Evolutionary conservation across 1,140 invertebrate genomes (phyloP).

Genomic region (Drosophila tsacasi): DNA sequence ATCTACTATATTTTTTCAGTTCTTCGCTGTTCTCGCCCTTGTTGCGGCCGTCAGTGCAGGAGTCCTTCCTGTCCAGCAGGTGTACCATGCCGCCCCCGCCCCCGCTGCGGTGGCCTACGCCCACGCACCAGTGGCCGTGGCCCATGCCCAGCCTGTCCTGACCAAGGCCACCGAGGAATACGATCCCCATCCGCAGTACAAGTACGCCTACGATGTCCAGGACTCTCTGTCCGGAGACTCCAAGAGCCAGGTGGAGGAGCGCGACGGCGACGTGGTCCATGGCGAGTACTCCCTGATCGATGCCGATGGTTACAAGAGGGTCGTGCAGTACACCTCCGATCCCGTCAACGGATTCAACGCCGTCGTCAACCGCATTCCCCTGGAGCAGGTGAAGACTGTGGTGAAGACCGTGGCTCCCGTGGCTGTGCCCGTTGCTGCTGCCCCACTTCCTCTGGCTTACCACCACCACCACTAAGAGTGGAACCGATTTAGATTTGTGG

Average conservation of each 20-base stretch:
- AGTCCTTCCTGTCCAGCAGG: conserved; percentile 63
- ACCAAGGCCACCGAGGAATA: conserved; percentile 73
- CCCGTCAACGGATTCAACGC: conserved; percentile 84
- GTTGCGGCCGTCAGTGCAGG: conserved; percentile 68
- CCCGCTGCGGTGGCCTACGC: conserved; percentile 50
- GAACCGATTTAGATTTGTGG: conserved; percentile 13
- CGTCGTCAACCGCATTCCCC: conserved; percentile 84
- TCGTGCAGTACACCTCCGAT: conserved; percentile 85
- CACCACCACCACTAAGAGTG: conserved; percentile 61
- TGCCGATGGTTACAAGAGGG: conserved; percentile 78
- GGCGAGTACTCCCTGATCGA: conserved; percentile 82
- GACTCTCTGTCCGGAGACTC: conserved; percentile 87
- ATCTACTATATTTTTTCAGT: conserved; percentile 28
- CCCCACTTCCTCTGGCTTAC: conserved; percentile 59
- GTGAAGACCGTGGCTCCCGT: conserved; percentile 71
- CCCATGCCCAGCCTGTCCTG: conserved; percentile 66
- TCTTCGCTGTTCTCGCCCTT: conserved; percentile 67
- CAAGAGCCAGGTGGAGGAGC: conserved; percentile 87
- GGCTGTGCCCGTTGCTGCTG: conserved; percentile 56
- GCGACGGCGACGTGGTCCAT: conserved; percentile 87
- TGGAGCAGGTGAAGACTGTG: conserved; percentile 70
- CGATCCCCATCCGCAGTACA: conserved; percentile 86
- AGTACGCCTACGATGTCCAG: conserved; percentile 86
- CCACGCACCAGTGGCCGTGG: conserved; percentile 58
- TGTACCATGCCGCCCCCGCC: conserved; percentile 65